phyloP scores from a whole-genome alignment of 2,113 vertebrate species.

The Mohoua ochrocephala region DNA sequence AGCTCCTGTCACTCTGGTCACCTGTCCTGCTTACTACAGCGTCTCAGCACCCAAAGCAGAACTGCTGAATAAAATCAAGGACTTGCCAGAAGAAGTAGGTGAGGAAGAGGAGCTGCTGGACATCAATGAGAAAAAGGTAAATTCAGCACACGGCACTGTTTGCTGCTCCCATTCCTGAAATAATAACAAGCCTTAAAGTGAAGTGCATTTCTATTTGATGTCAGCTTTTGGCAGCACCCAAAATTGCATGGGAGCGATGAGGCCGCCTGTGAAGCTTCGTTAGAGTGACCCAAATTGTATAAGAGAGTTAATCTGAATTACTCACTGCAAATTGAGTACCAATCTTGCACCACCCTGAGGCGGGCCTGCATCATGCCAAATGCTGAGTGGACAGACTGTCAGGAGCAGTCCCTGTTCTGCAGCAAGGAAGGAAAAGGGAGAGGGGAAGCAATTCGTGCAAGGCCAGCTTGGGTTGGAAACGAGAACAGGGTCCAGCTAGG shows the following conservation, averaged over 20 bases:
- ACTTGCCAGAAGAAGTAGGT: conserved; percentile 65
- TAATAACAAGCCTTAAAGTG: background rate
- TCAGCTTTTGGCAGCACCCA: background rate
- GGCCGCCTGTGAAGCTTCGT: background rate
- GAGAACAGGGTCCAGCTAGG: background rate
- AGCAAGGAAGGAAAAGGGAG: background rate
- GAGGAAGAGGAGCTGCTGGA: conserved; percentile 77
- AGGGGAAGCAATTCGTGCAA: background rate
- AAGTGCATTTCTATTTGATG: background rate
- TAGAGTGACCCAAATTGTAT: background rate
- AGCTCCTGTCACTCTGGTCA: background rate
- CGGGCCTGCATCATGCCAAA: background rate
- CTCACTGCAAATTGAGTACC: background rate
- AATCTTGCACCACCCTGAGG: background rate
- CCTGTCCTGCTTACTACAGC: conserved; percentile 71
- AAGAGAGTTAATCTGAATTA: background rate
- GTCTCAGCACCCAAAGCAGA: conserved; percentile 67
- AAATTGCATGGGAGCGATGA: accelerated
- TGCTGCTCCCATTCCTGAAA: background rate
- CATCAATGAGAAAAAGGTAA: conserved; percentile 87
- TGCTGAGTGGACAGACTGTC: background rate
- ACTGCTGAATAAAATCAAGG: conserved; percentile 70
- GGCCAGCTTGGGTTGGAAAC: background rate
- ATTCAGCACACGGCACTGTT: background rate
- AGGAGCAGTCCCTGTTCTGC: background rate